phyloP scores from a whole-genome alignment of 2,113 vertebrate genomes.

The Crypturellus undulatus region DNA sequence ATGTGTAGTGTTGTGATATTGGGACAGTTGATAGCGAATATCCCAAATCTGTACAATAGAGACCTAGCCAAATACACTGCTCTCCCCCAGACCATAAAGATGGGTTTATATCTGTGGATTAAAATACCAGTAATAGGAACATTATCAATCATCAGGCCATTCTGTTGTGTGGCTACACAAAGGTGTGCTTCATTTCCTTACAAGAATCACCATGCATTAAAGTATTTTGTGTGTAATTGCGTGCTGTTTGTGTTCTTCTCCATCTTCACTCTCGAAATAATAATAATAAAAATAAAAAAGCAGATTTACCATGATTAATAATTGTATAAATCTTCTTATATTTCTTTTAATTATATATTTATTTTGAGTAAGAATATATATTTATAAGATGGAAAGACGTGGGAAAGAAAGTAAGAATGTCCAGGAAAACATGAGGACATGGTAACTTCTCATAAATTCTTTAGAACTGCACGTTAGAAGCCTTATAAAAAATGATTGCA shows the following conservation, averaged over 20 bases:
- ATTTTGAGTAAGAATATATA: neutral
- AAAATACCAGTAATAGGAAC: neutral
- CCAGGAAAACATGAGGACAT: neutral
- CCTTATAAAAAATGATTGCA: constrained; percentile 4
- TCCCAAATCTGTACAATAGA: neutral
- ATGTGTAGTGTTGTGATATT: neutral
- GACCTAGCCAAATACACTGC: neutral
- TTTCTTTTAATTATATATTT: neutral
- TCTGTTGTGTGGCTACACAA: neutral
- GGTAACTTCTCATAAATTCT: neutral
- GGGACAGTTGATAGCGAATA: neutral
- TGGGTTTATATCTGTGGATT: neutral
- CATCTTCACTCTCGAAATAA: neutral
- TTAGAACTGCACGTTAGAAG: neutral
- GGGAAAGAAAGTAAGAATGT: neutral
- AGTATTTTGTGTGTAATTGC: constrained; percentile 3
- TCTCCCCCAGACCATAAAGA: neutral
- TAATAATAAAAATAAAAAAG: neutral
- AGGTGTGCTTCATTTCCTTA: neutral
- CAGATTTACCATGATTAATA: neutral
- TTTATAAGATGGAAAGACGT: neutral
- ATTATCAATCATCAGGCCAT: constrained; percentile 6
- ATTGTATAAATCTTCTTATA: neutral
- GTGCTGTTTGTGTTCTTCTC: neutral
- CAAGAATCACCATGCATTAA: constrained; percentile 20